These are phyloP conservation scores for Cariama cristata DNA, from an alignment of 2,113 vertebrate species.

Conservation along the genomic window DNA sequence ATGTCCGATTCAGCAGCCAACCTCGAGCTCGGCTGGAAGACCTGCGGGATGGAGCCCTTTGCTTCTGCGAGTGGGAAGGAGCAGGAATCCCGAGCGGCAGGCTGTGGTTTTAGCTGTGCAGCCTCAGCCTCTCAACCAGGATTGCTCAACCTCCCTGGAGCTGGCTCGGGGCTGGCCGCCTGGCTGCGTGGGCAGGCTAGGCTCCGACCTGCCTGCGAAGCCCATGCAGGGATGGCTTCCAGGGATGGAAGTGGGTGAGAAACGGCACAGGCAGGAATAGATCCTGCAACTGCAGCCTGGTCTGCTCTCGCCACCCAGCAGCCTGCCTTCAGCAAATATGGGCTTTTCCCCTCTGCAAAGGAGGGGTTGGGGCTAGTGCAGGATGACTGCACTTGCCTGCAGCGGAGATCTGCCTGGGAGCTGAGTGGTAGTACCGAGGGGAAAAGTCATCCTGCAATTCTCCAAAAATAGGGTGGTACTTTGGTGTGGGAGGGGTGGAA, in stretches of 20 bases:
- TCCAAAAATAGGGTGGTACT: not conserved
- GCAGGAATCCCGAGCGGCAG: not conserved
- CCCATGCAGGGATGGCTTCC: not conserved
- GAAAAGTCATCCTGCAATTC: not conserved
- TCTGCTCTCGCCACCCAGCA: not conserved
- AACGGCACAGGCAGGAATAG: not conserved
- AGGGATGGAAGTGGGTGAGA: not conserved
- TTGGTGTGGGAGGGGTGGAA: not conserved
- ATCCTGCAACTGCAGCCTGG: not conserved
- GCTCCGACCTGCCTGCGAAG: not conserved
- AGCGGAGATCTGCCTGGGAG: not conserved
- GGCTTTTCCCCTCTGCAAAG: not conserved
- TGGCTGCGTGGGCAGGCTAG: not conserved
- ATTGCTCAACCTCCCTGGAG: not conserved
- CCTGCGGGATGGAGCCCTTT: not conserved
- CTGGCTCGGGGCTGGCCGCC: not conserved
- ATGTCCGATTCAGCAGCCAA: not conserved
- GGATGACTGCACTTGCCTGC: rapidly evolving
- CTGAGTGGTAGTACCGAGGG: rapidly evolving
- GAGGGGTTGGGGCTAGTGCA: not conserved
- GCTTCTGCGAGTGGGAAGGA: not conserved
- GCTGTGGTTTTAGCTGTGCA: not conserved
- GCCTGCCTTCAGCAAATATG: not conserved
- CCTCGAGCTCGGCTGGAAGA: not conserved
- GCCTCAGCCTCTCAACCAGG: not conserved